Conservation (phyloP, 2,797 vertebrate species). For the Amniataba percoides region DNA sequence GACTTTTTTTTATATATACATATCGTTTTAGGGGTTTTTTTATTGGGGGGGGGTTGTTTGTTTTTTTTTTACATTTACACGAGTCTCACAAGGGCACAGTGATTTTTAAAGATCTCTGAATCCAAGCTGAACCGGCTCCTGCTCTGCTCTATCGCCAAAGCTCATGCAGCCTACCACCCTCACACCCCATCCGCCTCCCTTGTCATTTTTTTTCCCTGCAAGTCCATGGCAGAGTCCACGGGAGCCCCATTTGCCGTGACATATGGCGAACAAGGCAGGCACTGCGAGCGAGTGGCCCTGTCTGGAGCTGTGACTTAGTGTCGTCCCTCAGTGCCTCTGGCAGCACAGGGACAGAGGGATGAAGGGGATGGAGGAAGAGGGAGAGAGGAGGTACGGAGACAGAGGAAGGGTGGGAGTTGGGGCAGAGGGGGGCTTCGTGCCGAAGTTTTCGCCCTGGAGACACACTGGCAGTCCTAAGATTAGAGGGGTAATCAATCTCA, state of each 20-base stretch:
- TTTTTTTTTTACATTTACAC: conserved; percentile 38
- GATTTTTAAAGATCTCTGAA: conserved; percentile 52
- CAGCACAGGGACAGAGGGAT: conserved; percentile 82
- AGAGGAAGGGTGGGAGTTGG: conserved; percentile 66
- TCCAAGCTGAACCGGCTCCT: conserved; percentile 33
- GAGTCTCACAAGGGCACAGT: conserved; percentile 25
- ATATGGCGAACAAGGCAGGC: conserved; percentile 78
- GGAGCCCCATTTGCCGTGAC: conserved; percentile 84
- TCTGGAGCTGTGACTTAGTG: conserved; percentile 85
- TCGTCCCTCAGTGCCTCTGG: conserved; percentile 83
- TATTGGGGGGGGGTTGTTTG: no score
- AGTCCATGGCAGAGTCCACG: conserved; percentile 77
- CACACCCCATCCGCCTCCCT: conserved; percentile 55
- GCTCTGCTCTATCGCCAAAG: conserved; percentile 34
- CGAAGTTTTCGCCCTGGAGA: conserved; percentile 82
- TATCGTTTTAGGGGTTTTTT: conserved; percentile 1
- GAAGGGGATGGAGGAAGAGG: conserved; percentile 76
- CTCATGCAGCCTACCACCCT: conserved; percentile 54
- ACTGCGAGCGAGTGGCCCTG: conserved; percentile 82
- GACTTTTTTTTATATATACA: conserved; percentile 13
- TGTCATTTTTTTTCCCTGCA: conserved; percentile 56
- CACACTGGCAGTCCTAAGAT: conserved; percentile 82
- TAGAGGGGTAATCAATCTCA: conserved; percentile 85
- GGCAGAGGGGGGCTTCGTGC: conserved; percentile 61
- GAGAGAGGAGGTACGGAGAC: conserved; percentile 67